Percentiles rank a stretch among this genome's conserved stretches.
Evolutionary conservation across 2,113 vertebrate genomes (phyloP).

Genomic region (Neolamprologus cancellatus): DNA sequence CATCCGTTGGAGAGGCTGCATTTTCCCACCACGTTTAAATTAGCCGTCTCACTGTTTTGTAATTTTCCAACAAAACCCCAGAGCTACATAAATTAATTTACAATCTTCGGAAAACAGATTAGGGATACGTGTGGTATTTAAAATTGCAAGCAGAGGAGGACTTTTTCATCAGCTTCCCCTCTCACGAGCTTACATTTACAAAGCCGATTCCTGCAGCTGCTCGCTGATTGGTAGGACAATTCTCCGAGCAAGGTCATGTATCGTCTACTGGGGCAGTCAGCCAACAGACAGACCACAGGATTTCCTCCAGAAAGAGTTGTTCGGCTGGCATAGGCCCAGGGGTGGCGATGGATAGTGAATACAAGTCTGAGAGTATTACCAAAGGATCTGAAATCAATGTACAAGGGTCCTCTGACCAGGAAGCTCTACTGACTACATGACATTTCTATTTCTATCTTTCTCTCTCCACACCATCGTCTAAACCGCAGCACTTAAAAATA

Average conservation of each 20-base stretch:
- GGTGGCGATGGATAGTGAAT: neutral
- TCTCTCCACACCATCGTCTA: fast-evolving
- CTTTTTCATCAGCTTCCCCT: neutral
- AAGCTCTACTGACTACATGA: neutral
- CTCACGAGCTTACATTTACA: neutral
- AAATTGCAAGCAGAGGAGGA: neutral
- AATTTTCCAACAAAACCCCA: neutral
- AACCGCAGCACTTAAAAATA: neutral
- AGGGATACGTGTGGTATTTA: neutral
- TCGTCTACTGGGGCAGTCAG: neutral
- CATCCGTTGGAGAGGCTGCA: neutral
- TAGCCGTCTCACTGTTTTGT: neutral
- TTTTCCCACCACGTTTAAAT: neutral
- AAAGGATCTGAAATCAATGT: neutral
- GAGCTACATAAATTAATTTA: neutral
- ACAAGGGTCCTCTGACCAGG: neutral
- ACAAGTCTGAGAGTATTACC: neutral
- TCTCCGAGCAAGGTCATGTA: neutral
- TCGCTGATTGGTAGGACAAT: neutral
- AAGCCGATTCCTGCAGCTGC: slow-evolving; percentile 2
- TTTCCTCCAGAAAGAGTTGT: neutral
- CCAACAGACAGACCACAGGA: neutral
- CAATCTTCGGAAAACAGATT: neutral
- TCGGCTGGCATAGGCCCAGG: neutral
- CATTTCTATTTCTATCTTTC: neutral